These are phyloP conservation scores for Spodoptera picta DNA, from an alignment of 2,888 invertebrate species.

Conservation along the genomic window DNA sequence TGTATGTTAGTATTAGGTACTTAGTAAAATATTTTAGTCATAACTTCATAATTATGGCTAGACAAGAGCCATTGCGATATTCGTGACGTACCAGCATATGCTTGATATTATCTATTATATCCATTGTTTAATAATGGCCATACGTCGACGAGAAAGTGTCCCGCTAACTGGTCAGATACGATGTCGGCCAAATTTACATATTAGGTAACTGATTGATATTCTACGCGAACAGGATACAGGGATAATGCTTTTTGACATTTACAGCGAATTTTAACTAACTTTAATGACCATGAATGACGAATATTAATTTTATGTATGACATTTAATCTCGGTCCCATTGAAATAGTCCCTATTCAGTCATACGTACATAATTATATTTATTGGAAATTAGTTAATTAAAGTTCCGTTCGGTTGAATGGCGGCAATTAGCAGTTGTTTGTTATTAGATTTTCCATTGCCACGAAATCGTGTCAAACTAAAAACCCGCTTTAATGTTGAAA, in stretches of 20 bases:
- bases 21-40: constrained; percentile 37
- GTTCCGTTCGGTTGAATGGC: constrained; percentile 14
- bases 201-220: constrained; percentile 71
- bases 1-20: neutral
- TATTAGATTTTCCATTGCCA: constrained; percentile 28
- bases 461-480: constrained; percentile 17
- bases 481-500: constrained; percentile 27
- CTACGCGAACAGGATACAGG: constrained; percentile 44
- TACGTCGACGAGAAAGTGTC: constrained; percentile 77
- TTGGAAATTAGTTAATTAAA: constrained; percentile 33
- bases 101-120: constrained; percentile 65
- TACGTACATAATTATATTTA: constrained; percentile 18
- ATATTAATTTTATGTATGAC: constrained; percentile 1
- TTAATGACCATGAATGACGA: constrained; percentile 18
- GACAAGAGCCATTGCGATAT: constrained; percentile 25
- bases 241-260: constrained; percentile 38
- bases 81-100: constrained; percentile 56
- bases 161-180: constrained; percentile 78
- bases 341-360: constrained; percentile 13
- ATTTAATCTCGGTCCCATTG: constrained; percentile 8
- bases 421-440: constrained; percentile 23
- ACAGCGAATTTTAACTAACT: constrained; percentile 4
- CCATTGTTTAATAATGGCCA: constrained; percentile 80
- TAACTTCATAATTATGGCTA: constrained; percentile 31
- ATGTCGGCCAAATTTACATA: constrained; percentile 78